A percentile compares a stretch with the other conserved stretches of the same genome.
These are phyloP conservation scores for Trinectes maculatus DNA, from an alignment of 2,113 vertebrate species.

Conservation along the genomic window DNA sequence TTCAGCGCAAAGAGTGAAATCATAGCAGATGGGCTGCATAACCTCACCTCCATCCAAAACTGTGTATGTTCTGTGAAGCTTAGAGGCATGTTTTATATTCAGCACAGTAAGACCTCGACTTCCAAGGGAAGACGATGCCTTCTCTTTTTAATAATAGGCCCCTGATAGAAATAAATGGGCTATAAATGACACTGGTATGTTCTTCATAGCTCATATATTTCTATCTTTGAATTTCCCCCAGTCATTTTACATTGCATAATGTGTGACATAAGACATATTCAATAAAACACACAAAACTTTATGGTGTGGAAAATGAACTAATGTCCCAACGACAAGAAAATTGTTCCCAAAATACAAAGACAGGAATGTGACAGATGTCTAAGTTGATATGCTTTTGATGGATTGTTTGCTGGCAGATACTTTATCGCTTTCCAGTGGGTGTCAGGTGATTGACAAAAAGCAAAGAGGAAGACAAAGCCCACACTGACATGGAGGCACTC, in stretches of 20 bases:
- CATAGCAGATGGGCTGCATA: no score
- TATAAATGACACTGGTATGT: constrained; percentile 21
- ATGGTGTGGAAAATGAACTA: constrained; percentile 29
- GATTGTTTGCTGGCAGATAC: constrained; percentile 48
- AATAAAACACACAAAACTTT: constrained; percentile 14
- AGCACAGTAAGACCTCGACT: background rate
- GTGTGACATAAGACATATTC: constrained; percentile 12
- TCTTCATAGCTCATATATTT: constrained; percentile 24
- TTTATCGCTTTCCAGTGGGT: constrained; percentile 25
- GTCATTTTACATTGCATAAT: background rate
- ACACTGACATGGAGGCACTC: constrained; percentile 1
- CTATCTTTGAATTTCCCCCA: constrained; percentile 21
- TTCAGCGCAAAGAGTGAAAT: no score
- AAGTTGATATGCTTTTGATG: constrained; percentile 44
- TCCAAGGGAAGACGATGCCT: constrained; percentile 11
- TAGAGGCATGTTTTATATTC: background rate
- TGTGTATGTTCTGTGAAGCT: background rate
- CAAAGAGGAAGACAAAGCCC: constrained; percentile 5
- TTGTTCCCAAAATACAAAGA: constrained; percentile 25
- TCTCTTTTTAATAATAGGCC: constrained; percentile 34
- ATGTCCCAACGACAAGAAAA: constrained; percentile 8
- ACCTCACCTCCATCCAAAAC: constrained; percentile 7
- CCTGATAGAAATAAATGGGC: constrained; percentile 12
- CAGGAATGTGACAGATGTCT: constrained; percentile 36
- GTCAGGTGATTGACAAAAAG: constrained; percentile 49